Conservation (phyloP, 37 sponge, comb jelly and placozoan species). For the Eunapius fragilis region DNA sequence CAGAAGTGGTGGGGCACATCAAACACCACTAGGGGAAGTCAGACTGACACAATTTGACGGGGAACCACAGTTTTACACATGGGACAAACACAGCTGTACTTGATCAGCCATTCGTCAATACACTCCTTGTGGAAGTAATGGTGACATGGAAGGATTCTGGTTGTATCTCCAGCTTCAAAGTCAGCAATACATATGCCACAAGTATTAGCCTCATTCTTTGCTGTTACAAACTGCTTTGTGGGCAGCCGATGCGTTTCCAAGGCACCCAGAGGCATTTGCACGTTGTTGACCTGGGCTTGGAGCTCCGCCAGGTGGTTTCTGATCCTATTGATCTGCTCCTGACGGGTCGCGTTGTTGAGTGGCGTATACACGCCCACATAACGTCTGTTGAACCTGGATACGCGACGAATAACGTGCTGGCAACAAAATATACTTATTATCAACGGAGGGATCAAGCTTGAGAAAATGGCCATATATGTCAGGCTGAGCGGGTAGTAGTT, state of each 20-base stretch:
- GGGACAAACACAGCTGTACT: constrained; percentile 58
- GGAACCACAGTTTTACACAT: constrained; percentile 46
- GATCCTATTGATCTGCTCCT: constrained; percentile 65
- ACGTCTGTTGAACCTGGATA: too few species aligned
- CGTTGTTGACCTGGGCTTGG: constrained; percentile 11
- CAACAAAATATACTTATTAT: too few species aligned
- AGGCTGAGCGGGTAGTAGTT: too few species aligned
- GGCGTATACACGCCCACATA: too few species aligned
- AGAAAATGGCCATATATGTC: too few species aligned
- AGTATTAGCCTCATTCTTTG: not conserved
- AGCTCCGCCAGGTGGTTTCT: constrained; percentile 50
- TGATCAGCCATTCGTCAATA: constrained; percentile 62
- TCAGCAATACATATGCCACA: constrained; percentile 75
- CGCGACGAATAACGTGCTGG: too few species aligned
- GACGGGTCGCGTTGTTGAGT: not conserved
- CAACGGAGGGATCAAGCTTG: too few species aligned
- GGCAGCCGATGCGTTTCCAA: constrained; percentile 28
- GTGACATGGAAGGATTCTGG: constrained; percentile 48
- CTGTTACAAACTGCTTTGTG: not conserved
- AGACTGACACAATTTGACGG: not conserved
- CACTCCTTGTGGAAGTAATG: constrained; percentile 61
- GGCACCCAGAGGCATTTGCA: constrained; percentile 42
- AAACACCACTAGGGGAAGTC: too few species aligned
- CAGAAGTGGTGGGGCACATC: too few species aligned
- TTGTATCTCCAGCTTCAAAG: constrained; percentile 25